Evolutionary conservation across 53 echinoderm and acorn worm species (phyloP), one percentile per base, ranked within the genome.

Genomic region (Crossaster papposus): DNA sequence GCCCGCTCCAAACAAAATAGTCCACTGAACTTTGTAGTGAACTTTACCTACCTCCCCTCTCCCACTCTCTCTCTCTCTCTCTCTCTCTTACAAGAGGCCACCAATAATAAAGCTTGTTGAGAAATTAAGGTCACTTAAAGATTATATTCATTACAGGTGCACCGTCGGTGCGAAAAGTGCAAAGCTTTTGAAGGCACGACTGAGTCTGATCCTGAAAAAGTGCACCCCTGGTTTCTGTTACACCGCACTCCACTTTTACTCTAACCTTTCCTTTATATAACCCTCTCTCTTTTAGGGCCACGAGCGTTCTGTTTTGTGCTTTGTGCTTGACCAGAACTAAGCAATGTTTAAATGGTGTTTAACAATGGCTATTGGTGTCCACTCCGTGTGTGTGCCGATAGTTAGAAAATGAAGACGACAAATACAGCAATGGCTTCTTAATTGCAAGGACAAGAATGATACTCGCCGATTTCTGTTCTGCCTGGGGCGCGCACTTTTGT

Each of bases 71-170:
- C n/a, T n/a, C n/a, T 85, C 68, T 73, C 55, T n/a, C 33, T 38
- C 74, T 65, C 50, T 70, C 37, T 54, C 73, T 54, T 58, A 87
- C 75, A 77, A 87, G 65, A 82, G 82, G 44, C 65, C 82, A 82
- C 82, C 82, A 44, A 82, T 80, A 80, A 80, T 58, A 82, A 75
- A n/a, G 76, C 87, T 75, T 63, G 87, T 77, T 77, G 87, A 87
- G 75, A 76, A 54, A 77, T 55, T 77, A 38, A 44, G 75, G 87
- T 87, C 87, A 87, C 76, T 70, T 62, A 20, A 77, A 87, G 87
- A 87, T 77, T 77, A 87, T 87, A 87, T 87, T 87, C 87, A 75
- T 87, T 77, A 87, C 87, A 62, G 76, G 75, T 74, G 62, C 58
- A 74, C 76, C 87, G 28, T 32, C 76, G 75, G 75, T 75, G 75